Conservation (phyloP, 2,888 invertebrate species). For the Harpalus rufipes region DNA sequence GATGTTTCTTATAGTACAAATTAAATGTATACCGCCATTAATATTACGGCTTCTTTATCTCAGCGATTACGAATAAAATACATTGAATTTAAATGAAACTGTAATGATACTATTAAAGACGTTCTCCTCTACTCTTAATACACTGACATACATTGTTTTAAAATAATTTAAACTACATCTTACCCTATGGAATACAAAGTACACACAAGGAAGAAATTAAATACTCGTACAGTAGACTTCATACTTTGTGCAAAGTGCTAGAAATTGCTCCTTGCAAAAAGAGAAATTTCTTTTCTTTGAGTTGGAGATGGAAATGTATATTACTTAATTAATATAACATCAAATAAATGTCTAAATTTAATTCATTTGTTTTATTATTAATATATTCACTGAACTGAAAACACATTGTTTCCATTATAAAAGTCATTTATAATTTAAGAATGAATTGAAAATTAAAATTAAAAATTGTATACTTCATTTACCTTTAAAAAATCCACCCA, state of each 20-base stretch:
- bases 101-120: conserved; percentile 32
- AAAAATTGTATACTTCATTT: conserved; percentile 37
- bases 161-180: background rate
- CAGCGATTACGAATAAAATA: conserved; percentile 15
- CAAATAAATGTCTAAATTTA: no score
- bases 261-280: no score
- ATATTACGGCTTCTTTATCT: conserved; percentile 18
- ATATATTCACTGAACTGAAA: no score
- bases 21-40: conserved; percentile 33
- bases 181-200: background rate
- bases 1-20: conserved; percentile 46
- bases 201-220: no score
- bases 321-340: no score
- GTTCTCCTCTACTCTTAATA: background rate
- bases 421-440: background rate
- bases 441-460: conserved; percentile 3
- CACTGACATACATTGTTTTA: background rate
- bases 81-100: conserved; percentile 21
- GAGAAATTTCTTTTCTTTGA: no score
- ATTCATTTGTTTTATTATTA: no score
- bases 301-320: no score
- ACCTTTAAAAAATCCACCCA: background rate
- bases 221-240: no score
- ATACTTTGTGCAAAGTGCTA: no score
- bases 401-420: background rate